These are phyloP conservation scores for Caenorhabditis sp. DNA, from an alignment of 2,888 invertebrate genomes.

Conservation along the genomic window DNA sequence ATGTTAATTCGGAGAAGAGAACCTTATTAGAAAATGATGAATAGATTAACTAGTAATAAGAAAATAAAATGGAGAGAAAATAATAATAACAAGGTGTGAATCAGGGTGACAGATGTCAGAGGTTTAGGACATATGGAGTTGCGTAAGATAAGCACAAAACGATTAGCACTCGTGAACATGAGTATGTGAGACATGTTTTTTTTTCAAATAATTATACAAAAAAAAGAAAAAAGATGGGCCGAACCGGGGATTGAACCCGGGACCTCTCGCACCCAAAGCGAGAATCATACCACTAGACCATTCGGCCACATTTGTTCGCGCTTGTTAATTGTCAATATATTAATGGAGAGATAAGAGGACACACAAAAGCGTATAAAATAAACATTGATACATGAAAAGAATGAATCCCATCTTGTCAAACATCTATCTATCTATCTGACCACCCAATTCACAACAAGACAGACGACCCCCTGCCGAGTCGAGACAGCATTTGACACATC, in stretches of 20 bases:
- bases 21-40: too few species aligned
- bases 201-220: too few species aligned
- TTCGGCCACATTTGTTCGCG: constrained; percentile 14
- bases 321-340: not conserved
- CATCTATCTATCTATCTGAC: not conserved
- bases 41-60: not conserved
- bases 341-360: too few species aligned
- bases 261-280: constrained; percentile 71
- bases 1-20: too few species aligned
- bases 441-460: not conserved
- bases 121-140: too few species aligned
- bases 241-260: constrained; percentile 64
- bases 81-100: not conserved
- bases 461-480: not conserved
- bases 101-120: not conserved
- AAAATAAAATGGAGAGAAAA: not conserved
- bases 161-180: too few species aligned
- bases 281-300: constrained; percentile 71
- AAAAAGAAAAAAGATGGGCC: constrained; percentile 17
- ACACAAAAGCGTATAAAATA: too few species aligned
- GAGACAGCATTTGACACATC: not conserved
- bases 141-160: too few species aligned
- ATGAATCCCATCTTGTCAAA: too few species aligned
- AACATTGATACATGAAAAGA: too few species aligned
- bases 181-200: too few species aligned